phyloP scores from a whole-genome alignment of 35 echinoderm and acorn worm genomes.

The Lytechinus variegatus region DNA sequence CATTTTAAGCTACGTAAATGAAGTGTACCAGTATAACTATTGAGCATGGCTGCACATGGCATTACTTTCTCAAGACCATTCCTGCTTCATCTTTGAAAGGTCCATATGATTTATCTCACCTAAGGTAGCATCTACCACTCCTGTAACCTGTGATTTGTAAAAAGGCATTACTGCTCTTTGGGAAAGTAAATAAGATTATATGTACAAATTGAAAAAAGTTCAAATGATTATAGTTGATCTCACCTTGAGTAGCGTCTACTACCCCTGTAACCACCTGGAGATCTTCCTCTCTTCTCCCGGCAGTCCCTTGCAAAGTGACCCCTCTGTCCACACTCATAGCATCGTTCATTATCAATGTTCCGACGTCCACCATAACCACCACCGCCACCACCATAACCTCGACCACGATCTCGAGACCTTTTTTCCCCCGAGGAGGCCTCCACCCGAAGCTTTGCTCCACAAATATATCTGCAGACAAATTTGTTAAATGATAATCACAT shows the following conservation, averaged over 20 bases:
- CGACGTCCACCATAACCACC: background rate
- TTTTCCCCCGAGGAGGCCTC: slow-evolving; percentile 64
- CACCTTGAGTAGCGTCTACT: background rate
- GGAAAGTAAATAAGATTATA: background rate
- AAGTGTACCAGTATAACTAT: too few relatives aligned
- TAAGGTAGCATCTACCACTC: background rate
- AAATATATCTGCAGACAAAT: slow-evolving; percentile 30
- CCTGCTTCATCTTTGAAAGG: too few relatives aligned
- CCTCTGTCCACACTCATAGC: slow-evolving; percentile 72
- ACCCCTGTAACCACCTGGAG: slow-evolving; percentile 7
- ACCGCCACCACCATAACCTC: slow-evolving; percentile 23
- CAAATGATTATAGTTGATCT: background rate
- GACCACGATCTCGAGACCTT: slow-evolving; percentile 16
- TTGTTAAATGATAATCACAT: too few relatives aligned
- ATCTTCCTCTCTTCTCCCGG: background rate
- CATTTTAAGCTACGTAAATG: too few relatives aligned
- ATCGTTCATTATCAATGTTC: slow-evolving; percentile 57
- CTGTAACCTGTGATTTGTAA: background rate
- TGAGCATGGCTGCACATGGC: too few relatives aligned
- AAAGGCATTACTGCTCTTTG: background rate
- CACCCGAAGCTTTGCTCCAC: slow-evolving; percentile 53
- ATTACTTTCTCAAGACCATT: too few relatives aligned
- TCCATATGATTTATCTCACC: background rate
- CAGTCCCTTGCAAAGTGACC: slow-evolving; percentile 75
- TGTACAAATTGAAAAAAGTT: background rate